Conservation (phyloP, 1,140 invertebrate species). For the Cyclargus thomasi region DNA sequence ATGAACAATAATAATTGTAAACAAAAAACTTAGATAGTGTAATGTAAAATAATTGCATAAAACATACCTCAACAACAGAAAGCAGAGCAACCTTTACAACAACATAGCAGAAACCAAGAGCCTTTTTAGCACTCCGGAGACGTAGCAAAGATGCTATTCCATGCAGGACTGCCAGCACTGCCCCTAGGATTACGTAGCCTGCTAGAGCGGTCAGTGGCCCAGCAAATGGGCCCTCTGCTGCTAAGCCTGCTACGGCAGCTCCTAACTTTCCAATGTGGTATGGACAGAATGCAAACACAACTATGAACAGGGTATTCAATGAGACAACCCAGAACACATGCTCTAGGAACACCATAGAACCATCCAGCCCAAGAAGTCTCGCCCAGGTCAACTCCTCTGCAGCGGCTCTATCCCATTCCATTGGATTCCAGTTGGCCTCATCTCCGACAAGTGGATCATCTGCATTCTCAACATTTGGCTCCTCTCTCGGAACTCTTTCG, state of each 20-base stretch:
- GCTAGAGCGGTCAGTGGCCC: conserved; percentile 93
- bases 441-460: conserved; percentile 80
- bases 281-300: conserved; percentile 95
- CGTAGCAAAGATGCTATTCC: conserved; percentile 84
- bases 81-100: conserved; percentile 87
- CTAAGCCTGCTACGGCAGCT: conserved; percentile 84
- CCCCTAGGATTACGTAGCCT: conserved; percentile 94
- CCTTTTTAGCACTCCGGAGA: conserved; percentile 86
- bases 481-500: conserved; percentile 51
- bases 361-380: conserved; percentile 94
- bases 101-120: conserved; percentile 96
- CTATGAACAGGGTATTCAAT: conserved; percentile 96
- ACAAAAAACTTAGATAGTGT: not conserved
- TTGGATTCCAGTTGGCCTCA: conserved; percentile 98
- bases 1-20: not conserved
- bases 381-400: conserved; percentile 99
- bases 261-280: conserved; percentile 95
- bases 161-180: conserved; percentile 89
- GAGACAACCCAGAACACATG: conserved; percentile 99
- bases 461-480: conserved; percentile 59
- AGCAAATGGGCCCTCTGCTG: conserved; percentile 90
- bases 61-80: conserved; percentile 65
- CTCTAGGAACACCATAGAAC: conserved; percentile 96
- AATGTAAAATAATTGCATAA: conserved; percentile 8
- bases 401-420: conserved; percentile 98